A percentile compares a stretch with the other conserved stretches of the same genome.
Conservation (phyloP, 30 jellyfish, hydroid and myxozoan genomes). For the Sanderia malayensis region DNA sequence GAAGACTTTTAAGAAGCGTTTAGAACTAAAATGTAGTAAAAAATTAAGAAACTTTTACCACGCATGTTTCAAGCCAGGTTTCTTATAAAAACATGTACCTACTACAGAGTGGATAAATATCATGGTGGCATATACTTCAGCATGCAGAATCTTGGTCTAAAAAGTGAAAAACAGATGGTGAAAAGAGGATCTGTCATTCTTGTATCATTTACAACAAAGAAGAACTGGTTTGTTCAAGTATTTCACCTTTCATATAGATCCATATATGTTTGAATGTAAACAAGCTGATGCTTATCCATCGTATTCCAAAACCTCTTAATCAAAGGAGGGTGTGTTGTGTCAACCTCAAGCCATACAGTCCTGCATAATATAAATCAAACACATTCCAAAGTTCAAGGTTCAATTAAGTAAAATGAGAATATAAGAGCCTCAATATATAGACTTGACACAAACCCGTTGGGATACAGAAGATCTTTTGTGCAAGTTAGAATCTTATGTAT, state of each 20-base stretch:
- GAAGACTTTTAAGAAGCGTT: too few species aligned
- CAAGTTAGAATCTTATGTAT: constrained; percentile 19
- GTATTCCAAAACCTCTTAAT: constrained; percentile 13
- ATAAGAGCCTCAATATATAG: too few species aligned
- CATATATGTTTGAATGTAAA: constrained; percentile 19
- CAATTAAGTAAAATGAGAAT: too few species aligned
- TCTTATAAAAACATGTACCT: too few species aligned
- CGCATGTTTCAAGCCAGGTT: too few species aligned
- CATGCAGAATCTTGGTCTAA: constrained; percentile 42
- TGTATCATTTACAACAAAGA: too few species aligned
- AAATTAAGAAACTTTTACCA: too few species aligned
- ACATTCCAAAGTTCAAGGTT: too few species aligned
- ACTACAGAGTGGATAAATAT: too few species aligned
- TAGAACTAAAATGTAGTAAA: too few species aligned
- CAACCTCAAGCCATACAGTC: constrained; percentile 63
- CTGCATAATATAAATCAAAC: constrained; percentile 10
- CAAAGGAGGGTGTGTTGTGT: constrained; percentile 55
- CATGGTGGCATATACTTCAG: not conserved
- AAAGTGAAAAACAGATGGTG: not conserved
- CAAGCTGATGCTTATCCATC: not conserved
- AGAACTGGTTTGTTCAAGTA: too few species aligned
- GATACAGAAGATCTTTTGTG: constrained; percentile 11
- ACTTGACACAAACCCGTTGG: constrained; percentile 49
- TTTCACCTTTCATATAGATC: constrained; percentile 68
- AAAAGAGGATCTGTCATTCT: too few species aligned